A percentile compares a stretch with the other conserved stretches of the same genome.
Evolutionary conservation across 2,113 vertebrate species (phyloP).

Genomic region (Bubo blakistoni): DNA sequence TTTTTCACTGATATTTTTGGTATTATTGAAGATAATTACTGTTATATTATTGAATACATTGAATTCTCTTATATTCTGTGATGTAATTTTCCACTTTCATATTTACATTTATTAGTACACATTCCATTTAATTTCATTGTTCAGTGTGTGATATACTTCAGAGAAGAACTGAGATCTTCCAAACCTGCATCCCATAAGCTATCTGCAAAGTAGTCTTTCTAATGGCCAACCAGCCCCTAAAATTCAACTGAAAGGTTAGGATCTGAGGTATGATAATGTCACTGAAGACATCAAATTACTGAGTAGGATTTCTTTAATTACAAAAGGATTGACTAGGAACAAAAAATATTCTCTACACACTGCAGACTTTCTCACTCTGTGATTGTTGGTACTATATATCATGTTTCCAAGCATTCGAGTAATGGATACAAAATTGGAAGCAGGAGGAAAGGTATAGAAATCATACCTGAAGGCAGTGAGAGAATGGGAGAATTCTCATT

Average conservation of each 20-base stretch:
- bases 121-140: neutral
- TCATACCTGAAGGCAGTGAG: slow-evolving; percentile 5
- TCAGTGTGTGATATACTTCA: neutral
- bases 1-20: neutral
- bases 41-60: neutral
- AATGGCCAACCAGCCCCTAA: neutral
- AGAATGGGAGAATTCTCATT: slow-evolving; percentile 20
- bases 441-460: slow-evolving; percentile 14
- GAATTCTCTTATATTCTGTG: neutral
- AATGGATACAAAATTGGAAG: slow-evolving; percentile 33
- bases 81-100: neutral
- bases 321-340: neutral
- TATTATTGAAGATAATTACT: neutral
- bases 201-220: neutral
- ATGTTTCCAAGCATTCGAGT: slow-evolving; percentile 8
- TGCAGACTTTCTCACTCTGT: neutral
- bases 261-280: neutral
- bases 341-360: neutral
- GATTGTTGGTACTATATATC: neutral
- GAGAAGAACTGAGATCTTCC: neutral
- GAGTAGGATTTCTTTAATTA: neutral
- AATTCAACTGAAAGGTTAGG: neutral
- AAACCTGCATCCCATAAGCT: neutral
- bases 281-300: neutral
- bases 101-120: neutral